phyloP scores from a whole-genome alignment of 2,797 vertebrate species.

The Acomys russatus region DNA sequence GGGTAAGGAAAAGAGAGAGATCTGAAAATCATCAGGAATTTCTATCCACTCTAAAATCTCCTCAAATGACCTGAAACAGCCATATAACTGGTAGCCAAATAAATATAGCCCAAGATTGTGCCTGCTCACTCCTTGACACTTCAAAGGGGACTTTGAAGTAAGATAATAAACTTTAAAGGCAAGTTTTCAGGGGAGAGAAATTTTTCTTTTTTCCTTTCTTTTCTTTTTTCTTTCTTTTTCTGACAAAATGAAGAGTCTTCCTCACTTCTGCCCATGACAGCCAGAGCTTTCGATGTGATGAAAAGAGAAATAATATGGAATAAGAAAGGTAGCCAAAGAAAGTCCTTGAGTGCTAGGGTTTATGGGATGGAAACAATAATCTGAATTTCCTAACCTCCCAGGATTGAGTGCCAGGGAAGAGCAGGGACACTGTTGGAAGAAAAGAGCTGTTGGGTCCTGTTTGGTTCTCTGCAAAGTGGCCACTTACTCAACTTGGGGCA shows the following conservation, averaged over 20 bases:
- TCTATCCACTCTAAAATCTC: not conserved
- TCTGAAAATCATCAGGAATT: not conserved
- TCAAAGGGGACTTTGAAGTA: slow-evolving; percentile 2
- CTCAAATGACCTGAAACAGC: not conserved
- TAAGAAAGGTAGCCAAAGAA: not conserved
- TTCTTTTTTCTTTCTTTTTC: not conserved
- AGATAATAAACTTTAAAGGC: not conserved
- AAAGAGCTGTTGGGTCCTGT: not conserved
- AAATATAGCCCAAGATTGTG: not conserved
- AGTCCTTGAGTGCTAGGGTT: accelerated
- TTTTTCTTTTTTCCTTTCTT: not conserved
- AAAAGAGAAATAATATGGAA: not conserved
- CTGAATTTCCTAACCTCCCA: not conserved
- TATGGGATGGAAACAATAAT: not conserved
- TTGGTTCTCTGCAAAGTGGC: not conserved
- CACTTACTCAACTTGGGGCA: not conserved
- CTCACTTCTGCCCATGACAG: not conserved
- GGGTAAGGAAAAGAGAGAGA: not conserved
- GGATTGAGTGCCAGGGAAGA: not conserved
- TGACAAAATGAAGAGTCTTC: not conserved
- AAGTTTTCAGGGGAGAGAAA: not conserved
- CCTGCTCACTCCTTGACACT: not conserved
- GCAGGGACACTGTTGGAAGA: not conserved
- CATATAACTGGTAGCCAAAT: not conserved
- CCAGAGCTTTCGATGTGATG: not conserved